Evolutionary conservation across 2,888 invertebrate species (phyloP).

Genomic region (Eumerus sabulonum): DNA sequence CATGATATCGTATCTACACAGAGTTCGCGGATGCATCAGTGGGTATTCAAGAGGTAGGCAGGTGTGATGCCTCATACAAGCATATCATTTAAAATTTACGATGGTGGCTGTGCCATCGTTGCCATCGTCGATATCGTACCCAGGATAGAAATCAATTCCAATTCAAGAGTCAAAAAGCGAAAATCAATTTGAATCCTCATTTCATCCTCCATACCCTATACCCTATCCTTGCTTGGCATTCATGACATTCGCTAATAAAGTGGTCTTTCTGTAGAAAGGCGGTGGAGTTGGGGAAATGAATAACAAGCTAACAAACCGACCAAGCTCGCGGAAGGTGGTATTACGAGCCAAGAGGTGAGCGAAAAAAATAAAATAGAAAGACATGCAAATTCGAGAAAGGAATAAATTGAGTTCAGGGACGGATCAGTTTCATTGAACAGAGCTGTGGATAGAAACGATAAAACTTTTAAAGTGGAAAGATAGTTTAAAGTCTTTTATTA

Average conservation of each 20-base stretch:
- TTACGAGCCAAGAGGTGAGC: background rate
- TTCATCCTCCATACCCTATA: conserved; percentile 14
- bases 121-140: background rate
- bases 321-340: conserved; percentile 18
- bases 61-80: conserved; percentile 39
- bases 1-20: no score
- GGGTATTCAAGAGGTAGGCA: no score
- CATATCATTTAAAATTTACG: conserved; percentile 18
- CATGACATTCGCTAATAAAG: conserved; percentile 67
- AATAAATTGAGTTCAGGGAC: conserved; percentile 41
- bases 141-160: conserved; percentile 53
- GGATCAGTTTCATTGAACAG: conserved; percentile 31
- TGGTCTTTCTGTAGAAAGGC: conserved; percentile 47
- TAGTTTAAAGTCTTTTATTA: no score
- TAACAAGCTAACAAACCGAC: conserved; percentile 65
- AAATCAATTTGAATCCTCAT: conserved; percentile 66
- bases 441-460: background rate
- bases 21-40: no score
- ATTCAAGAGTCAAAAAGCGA: conserved; percentile 63
- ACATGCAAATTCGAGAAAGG: conserved; percentile 54
- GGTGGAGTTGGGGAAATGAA: conserved; percentile 45
- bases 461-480: no score
- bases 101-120: background rate
- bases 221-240: conserved; percentile 54
- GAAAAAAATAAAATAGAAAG: conserved; percentile 1